A percentile compares a stretch with the other conserved stretches of the same genome.
These are phyloP conservation scores for Trogon surrucura DNA, from an alignment of 2,113 vertebrate species.

Conservation along the genomic window DNA sequence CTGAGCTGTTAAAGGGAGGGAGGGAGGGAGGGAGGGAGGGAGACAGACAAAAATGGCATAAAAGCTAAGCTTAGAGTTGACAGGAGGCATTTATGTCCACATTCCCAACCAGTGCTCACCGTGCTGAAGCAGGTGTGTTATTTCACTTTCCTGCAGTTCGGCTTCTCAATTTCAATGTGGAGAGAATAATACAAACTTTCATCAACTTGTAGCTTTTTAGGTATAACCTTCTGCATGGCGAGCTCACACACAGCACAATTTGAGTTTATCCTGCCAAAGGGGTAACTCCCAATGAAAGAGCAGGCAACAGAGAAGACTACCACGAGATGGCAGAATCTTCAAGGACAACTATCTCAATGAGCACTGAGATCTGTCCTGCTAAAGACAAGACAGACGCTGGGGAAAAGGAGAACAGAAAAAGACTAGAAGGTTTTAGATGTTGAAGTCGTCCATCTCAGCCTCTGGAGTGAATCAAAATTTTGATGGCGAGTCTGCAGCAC, in stretches of 20 bases:
- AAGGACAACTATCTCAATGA: background rate
- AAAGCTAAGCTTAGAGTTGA: background rate
- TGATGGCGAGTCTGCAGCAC: background rate
- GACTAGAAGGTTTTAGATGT: background rate
- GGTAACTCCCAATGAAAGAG: background rate
- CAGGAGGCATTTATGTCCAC: background rate
- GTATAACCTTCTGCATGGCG: background rate
- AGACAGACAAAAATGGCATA: background rate
- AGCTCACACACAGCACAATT: background rate
- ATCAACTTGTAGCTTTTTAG: background rate
- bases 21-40: background rate
- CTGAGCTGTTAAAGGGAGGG: background rate
- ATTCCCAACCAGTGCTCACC: background rate
- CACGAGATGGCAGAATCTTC: conserved; percentile 4
- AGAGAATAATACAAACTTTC: background rate
- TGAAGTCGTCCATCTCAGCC: background rate
- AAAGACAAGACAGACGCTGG: background rate
- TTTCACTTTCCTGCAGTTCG: background rate
- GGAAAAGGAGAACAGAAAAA: background rate
- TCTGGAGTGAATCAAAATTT: background rate
- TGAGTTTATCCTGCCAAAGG: background rate
- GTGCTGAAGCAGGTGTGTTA: background rate
- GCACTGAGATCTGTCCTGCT: background rate
- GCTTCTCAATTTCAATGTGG: background rate
- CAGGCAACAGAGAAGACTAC: background rate